These are phyloP conservation scores for Lipotes vexillifer DNA, from an alignment of 2,113 vertebrate genomes.

Conservation along the genomic window DNA sequence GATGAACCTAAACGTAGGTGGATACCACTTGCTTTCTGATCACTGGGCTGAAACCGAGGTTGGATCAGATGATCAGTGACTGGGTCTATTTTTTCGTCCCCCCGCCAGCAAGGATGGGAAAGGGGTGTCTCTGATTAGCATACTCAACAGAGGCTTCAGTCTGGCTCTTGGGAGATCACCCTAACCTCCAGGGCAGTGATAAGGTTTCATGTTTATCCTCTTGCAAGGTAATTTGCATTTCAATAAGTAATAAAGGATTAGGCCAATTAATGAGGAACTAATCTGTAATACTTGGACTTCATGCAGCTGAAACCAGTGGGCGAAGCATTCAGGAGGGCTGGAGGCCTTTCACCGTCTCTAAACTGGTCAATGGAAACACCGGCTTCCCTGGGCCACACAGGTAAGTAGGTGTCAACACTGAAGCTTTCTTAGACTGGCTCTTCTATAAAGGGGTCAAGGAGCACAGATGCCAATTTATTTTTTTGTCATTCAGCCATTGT, in stretches of 20 bases:
- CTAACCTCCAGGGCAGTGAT: not conserved
- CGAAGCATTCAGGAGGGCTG: not conserved
- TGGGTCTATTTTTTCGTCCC: not conserved
- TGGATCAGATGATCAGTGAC: not conserved
- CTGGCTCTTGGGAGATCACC: not conserved
- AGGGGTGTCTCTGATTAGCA: rapidly evolving
- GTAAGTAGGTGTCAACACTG: not conserved
- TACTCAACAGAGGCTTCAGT: not conserved
- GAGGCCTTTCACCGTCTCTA: not conserved
- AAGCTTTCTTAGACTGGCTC: not conserved
- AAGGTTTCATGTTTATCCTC: not conserved
- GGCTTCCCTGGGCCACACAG: not conserved
- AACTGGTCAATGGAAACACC: rapidly evolving
- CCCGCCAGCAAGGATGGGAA: not conserved
- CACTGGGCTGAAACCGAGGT: not conserved
- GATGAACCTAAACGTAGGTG: not conserved
- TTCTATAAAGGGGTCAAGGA: not conserved
- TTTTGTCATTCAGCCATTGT: not conserved
- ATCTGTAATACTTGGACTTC: not conserved
- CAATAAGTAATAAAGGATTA: not conserved
- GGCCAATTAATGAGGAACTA: not conserved
- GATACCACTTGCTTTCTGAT: not conserved
- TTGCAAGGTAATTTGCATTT: not conserved
- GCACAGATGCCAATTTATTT: not conserved
- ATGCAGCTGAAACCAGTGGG: not conserved